Base-by-base conservation (phyloP, 2,113 vertebrate genomes). In the Aramus guarauna region DNA sequence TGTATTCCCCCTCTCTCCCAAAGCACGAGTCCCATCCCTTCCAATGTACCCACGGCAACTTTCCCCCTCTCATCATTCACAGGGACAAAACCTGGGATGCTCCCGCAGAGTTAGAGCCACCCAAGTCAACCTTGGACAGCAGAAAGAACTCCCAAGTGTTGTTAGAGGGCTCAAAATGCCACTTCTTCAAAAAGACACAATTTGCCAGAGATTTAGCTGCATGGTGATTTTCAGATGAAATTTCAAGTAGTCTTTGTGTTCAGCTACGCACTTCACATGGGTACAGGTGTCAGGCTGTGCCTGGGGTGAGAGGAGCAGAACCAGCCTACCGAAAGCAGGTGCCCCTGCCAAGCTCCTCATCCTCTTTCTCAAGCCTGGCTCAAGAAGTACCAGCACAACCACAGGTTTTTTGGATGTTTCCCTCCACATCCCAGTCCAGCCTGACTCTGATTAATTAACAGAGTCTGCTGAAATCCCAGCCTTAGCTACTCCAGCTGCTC, bases 401-500 rank as follows among this genome's bases (percentile, higher is more conserved):
- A 64, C 6, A 24, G 86, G 41, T 2, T 77, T 86, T 48, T 37
- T 14, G 12, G 83, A 79, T 69, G n/a, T 45, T 48, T 91, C 66
- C 48, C 34, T 60, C 56, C 48, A 29, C 23, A 7, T 16, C 9
- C 5, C 53, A 56, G 58, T 36, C 69, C 77, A 90, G 66, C 74
- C 93, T 53, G 90, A 74, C 71, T 71, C 71, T 17, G 39, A 82
- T 81, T 87, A 96, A 91, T 91, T 83, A 91, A 71, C 2, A 12
- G 59, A 64, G n/a, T 5, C 67, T 24, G 76, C 78, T 72, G 75
- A 85, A 93, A 96, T 76, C 93, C 77, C 96, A 83, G 87, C 67
- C 90, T 66, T 67, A 88, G 85, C 56, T 72, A 39, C 91, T 73
- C 58, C 3, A 19, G 71, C 94, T 68, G 63, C 94, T 92, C 66